A percentile compares a stretch with the other conserved stretches of the same genome.
These are phyloP conservation scores for Helarctos malayanus DNA, from an alignment of 2,797 vertebrate genomes.

Conservation along the genomic window DNA sequence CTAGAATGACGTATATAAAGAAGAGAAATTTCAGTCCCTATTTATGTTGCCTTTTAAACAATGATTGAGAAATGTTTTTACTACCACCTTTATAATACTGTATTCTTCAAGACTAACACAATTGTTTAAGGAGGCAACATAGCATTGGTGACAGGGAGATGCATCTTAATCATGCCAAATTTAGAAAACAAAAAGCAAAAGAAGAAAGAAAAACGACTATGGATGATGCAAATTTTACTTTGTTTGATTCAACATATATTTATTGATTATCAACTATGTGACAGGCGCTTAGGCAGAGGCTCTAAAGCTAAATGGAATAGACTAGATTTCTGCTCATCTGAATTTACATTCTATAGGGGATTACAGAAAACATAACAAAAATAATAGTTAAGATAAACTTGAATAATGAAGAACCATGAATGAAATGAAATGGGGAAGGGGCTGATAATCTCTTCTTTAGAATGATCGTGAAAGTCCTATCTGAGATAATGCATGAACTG, in stretches of 20 bases:
- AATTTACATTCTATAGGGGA: not conserved
- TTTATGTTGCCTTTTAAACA: not conserved
- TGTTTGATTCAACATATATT: not conserved
- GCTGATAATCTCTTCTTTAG: not conserved
- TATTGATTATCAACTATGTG: not conserved
- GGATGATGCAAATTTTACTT: not conserved
- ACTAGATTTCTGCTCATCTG: not conserved
- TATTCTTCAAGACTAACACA: not conserved
- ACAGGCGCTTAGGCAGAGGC: not conserved
- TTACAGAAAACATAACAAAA: not conserved
- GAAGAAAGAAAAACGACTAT: not conserved
- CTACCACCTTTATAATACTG: not conserved
- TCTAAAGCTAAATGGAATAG: not conserved
- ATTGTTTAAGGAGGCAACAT: not conserved
- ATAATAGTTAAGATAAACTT: not conserved
- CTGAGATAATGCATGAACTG: not conserved
- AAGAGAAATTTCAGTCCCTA: not conserved
- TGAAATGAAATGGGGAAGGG: not conserved
- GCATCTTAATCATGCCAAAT: not conserved
- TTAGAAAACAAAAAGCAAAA: not conserved
- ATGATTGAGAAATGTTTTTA: slow-evolving; percentile 16
- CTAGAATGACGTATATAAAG: not conserved
- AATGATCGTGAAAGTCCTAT: not conserved
- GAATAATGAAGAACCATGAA: not conserved
- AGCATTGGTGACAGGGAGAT: not conserved